Evolutionary conservation across 2,113 vertebrate species (phyloP).

Genomic region (Glaucomys volans): DNA sequence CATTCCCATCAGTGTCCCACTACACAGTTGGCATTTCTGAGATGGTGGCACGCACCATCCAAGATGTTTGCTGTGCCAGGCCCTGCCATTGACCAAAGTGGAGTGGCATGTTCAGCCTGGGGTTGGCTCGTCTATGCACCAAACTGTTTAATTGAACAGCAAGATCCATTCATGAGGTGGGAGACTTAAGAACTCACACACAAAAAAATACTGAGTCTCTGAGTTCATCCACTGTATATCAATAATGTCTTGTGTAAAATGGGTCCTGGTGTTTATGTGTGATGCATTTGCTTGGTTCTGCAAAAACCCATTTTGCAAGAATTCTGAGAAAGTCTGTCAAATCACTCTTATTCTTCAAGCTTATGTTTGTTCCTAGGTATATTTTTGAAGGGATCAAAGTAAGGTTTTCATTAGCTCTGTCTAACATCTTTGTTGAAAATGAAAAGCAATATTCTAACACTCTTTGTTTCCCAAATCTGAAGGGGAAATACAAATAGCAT

Average conservation of each 20-base stretch:
- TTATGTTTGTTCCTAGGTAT: constrained; percentile 59
- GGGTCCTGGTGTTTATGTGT: background rate
- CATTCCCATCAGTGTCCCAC: background rate
- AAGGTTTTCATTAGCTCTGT: constrained; percentile 48
- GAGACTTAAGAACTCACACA: background rate
- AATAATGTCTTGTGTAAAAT: constrained; percentile 15
- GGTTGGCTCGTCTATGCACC: background rate
- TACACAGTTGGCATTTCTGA: background rate
- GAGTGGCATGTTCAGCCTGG: constrained; percentile 52
- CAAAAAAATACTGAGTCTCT: background rate
- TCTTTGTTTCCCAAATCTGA: constrained; percentile 16
- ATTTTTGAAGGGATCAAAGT: constrained; percentile 49
- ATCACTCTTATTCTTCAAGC: constrained; percentile 51
- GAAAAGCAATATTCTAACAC: constrained; percentile 62
- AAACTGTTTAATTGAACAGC: constrained; percentile 38
- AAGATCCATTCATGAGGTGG: constrained; percentile 3
- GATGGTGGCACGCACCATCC: background rate
- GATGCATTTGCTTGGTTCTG: background rate
- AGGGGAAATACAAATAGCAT: background rate
- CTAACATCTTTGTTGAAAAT: constrained; percentile 61
- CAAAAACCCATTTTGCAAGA: constrained; percentile 45
- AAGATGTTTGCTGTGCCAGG: constrained; percentile 53
- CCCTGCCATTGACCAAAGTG: background rate
- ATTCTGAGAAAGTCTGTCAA: constrained; percentile 56
- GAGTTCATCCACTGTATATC: background rate